Conservation (phyloP, 37 sponge, comb jelly and placozoan species). For the Crambe crambe region DNA sequence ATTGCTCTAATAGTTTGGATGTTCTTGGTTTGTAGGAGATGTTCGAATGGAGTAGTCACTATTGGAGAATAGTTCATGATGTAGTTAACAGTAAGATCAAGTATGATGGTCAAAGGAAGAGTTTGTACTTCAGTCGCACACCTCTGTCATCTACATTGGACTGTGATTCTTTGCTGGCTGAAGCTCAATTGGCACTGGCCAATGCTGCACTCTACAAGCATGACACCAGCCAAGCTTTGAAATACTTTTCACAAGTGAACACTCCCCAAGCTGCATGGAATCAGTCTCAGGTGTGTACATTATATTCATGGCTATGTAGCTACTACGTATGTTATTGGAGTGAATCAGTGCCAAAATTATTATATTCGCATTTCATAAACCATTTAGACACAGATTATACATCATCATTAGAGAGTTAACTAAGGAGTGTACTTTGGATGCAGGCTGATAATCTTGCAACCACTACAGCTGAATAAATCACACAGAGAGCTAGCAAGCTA, state of each 20-base stretch:
- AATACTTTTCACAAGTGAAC: slow-evolving; percentile 45
- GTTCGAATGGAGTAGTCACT: slow-evolving; percentile 47
- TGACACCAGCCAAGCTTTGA: slow-evolving; percentile 44
- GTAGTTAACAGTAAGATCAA: background rate
- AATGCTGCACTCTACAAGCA: slow-evolving; percentile 50
- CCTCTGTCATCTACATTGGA: background rate
- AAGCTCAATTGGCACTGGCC: slow-evolving; percentile 63
- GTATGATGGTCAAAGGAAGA: background rate
- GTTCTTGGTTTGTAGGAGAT: slow-evolving; percentile 33
- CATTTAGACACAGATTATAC: too few relatives aligned
- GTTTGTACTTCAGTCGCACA: background rate
- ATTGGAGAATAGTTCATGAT: too few relatives aligned
- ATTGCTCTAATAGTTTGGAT: too few relatives aligned
- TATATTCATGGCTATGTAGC: too few relatives aligned
- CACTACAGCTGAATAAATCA: too few relatives aligned
- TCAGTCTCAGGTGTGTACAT: slow-evolving; percentile 58
- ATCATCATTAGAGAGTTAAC: too few relatives aligned
- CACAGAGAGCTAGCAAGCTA: too few relatives aligned
- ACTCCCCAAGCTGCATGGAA: slow-evolving; percentile 74
- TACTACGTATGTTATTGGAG: background rate
- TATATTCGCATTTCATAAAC: too few relatives aligned
- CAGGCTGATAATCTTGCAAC: too few relatives aligned
- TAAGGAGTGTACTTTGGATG: too few relatives aligned
- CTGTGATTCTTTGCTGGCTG: slow-evolving; percentile 12
- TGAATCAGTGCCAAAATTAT: too few relatives aligned